Evolutionary conservation across 2,797 vertebrate species (phyloP), one percentile per base, ranked within the genome.

Genomic region (Cyclopterus lumpus): DNA sequence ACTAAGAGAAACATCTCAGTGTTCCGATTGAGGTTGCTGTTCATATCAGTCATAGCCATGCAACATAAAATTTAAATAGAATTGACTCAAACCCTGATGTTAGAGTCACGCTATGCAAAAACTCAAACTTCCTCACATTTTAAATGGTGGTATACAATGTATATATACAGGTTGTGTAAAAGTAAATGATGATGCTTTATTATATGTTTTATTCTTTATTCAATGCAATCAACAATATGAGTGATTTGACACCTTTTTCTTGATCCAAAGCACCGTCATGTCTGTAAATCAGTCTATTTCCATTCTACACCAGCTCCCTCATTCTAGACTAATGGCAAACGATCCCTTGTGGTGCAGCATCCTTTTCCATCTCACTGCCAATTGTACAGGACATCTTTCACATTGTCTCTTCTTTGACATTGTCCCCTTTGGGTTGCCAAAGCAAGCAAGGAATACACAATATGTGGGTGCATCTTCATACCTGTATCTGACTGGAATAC

Each of bases 361-460:
- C 82, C 82, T 89, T 91, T 91, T 86, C 80, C 82, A 90, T 92
- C 86, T 90, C 76, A 67, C 85, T 85, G 87, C 82, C 90, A 91
- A 90, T 93, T 90, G 83, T 89, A 89, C 81, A 86, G 73, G 80
- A 87, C 84, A 91, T 90, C 81, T 86, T 90, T 90, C 90, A 88
- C 84, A 87, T 88, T 74, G 80, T 77, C 81, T 86, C 79, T 83
- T 87, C 84, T 89, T 86, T 90, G 87, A 89, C 89, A 77, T 71
- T 79, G 85, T 87, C 84, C 82, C 86, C 82, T 84, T 79, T 65
- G 77, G 75, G 60, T 75, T 82, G 73, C 65, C 67, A 85, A 78
- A 76, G 70, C 76, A 81, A 79, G 87, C 62, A 46, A 74, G 51
- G 79, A 89, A 89, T 84, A 75, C 59, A 83, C 82, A 85, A 87